Percentiles rank a stretch among this genome's conserved stretches.
These are phyloP conservation scores for Xestoiulus laeticollis DNA, from an alignment of 2,888 invertebrate species.

Conservation along the genomic window DNA sequence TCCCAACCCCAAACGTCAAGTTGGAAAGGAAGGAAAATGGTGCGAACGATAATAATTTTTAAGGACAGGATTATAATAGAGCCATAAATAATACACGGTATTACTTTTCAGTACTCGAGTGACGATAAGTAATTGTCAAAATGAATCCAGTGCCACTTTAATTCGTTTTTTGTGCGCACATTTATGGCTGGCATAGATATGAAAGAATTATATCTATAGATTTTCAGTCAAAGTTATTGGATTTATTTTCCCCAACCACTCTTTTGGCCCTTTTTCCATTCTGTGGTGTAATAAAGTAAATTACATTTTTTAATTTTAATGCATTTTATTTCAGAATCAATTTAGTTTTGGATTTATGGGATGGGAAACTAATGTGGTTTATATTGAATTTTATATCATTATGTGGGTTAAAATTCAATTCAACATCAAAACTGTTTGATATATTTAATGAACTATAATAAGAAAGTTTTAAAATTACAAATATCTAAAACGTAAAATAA, in stretches of 20 bases:
- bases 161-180: background rate
- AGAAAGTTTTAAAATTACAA: background rate
- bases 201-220: background rate
- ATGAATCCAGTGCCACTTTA: background rate
- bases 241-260: background rate
- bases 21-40: background rate
- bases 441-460: background rate
- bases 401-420: background rate
- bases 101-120: background rate
- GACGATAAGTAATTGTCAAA: background rate
- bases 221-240: background rate
- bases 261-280: background rate
- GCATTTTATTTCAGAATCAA: background rate
- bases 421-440: background rate
- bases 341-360: background rate
- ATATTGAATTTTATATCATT: too few relatives aligned
- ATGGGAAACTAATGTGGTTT: background rate
- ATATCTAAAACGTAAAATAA: too few relatives aligned
- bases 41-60: constrained; percentile 12
- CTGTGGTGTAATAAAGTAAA: background rate
- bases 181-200: constrained; percentile 8
- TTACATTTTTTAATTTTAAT: background rate
- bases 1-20: constrained; percentile 1
- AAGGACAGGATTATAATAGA: constrained; percentile 19
- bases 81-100: background rate